Evolutionary conservation across 2,113 vertebrate species (phyloP).

Genomic region (Microtus ochrogaster): DNA sequence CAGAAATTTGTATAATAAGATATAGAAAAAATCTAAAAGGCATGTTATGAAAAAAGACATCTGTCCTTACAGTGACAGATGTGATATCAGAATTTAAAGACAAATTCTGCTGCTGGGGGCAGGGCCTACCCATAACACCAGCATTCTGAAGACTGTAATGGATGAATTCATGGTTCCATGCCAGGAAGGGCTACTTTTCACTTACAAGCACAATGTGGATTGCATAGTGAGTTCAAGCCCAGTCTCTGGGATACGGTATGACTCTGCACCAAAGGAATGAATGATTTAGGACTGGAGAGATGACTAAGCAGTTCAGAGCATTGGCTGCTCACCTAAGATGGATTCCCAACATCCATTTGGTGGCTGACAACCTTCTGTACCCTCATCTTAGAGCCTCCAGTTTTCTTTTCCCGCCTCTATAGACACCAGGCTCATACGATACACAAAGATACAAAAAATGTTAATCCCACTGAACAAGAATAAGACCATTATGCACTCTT

Average conservation of each 20-base stretch:
- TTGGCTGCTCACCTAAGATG: background rate
- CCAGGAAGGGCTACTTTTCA: background rate
- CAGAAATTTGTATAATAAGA: background rate
- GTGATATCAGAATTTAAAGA: background rate
- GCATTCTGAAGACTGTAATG: background rate
- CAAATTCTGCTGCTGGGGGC: background rate
- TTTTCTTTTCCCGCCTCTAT: background rate
- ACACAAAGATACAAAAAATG: background rate
- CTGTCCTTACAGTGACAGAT: background rate
- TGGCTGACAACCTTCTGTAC: background rate
- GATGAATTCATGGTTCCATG: no score
- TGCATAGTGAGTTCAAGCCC: background rate
- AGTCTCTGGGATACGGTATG: no score
- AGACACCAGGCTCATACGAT: background rate
- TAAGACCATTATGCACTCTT: background rate
- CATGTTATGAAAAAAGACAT: background rate
- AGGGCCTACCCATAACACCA: background rate
- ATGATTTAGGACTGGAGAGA: background rate
- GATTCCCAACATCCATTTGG: background rate
- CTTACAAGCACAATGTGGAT: background rate
- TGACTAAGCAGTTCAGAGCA: background rate
- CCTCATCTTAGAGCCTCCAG: background rate
- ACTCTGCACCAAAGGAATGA: background rate
- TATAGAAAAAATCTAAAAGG: background rate
- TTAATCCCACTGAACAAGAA: background rate